Evolutionary conservation across 2,888 invertebrate genomes (phyloP).

Genomic region (Cryptus viduatorius): DNA sequence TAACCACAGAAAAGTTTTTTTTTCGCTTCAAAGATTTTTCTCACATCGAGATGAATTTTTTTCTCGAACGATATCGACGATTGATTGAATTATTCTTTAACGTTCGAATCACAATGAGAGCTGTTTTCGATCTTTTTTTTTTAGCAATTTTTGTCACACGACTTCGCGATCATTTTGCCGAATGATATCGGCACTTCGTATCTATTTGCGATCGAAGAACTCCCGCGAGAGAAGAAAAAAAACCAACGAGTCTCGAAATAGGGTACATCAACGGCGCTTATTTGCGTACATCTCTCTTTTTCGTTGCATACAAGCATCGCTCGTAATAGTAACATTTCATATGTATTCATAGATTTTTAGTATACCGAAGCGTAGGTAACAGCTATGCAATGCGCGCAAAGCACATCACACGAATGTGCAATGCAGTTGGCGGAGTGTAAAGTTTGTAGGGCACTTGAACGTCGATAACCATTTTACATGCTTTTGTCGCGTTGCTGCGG

Average conservation of each 20-base stretch:
- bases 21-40: too few species aligned
- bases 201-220: background rate
- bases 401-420: background rate
- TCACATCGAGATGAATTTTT: too few species aligned
- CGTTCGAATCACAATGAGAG: too few species aligned
- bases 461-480: constrained; percentile 41
- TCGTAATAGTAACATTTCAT: background rate
- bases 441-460: constrained; percentile 33
- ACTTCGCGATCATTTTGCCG: too few species aligned
- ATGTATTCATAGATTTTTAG: constrained; percentile 26
- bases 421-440: background rate
- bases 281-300: background rate
- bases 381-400: background rate
- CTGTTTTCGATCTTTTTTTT: too few species aligned
- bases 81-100: too few species aligned
- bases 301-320: background rate
- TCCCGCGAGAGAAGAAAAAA: background rate
- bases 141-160: too few species aligned
- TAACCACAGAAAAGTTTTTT: too few species aligned
- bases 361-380: background rate
- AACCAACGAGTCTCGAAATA: background rate
- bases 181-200: background rate
- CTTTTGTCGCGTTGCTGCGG: constrained; percentile 28
- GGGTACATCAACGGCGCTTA: background rate
- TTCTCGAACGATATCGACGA: too few species aligned